Evolutionary conservation across 2,797 vertebrate species (phyloP).

Genomic region (Pyrocephalus nanus): DNA sequence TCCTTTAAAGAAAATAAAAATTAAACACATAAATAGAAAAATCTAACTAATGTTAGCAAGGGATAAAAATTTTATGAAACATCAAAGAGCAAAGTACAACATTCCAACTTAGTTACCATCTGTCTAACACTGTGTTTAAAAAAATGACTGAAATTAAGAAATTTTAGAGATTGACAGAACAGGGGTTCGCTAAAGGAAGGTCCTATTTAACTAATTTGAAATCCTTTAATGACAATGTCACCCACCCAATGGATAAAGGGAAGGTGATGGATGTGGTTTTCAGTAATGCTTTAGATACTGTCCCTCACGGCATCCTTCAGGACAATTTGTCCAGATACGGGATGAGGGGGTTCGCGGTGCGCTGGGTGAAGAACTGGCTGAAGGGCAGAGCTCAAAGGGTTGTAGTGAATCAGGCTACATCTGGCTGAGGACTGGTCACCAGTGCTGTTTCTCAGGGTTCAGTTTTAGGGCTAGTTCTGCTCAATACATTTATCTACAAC

Average conservation of each 20-base stretch:
- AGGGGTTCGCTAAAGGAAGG: not conserved
- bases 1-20: not conserved
- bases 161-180: not conserved
- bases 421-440: not conserved
- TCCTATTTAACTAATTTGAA: not conserved
- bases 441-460: not conserved
- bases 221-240: not conserved
- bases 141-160: not conserved
- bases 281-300: not conserved
- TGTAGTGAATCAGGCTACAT: not conserved
- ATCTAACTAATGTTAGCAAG: not conserved
- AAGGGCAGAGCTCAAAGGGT: not conserved
- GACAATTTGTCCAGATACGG: not conserved
- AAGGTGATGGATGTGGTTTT: rapidly evolving
- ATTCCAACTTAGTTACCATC: not conserved
- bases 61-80: not conserved
- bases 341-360: not conserved
- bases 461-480: not conserved
- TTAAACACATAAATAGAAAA: not conserved
- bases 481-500: not conserved
- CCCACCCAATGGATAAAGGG: not conserved
- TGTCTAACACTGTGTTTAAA: not conserved
- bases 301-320: not conserved
- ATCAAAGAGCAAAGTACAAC: not conserved
- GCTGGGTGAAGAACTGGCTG: not conserved